A percentile compares a stretch with the other conserved stretches of the same genome.
These are phyloP conservation scores for Phymanthus crucifer DNA, from an alignment of 92 coral and sea anemone species.

Conservation along the genomic window DNA sequence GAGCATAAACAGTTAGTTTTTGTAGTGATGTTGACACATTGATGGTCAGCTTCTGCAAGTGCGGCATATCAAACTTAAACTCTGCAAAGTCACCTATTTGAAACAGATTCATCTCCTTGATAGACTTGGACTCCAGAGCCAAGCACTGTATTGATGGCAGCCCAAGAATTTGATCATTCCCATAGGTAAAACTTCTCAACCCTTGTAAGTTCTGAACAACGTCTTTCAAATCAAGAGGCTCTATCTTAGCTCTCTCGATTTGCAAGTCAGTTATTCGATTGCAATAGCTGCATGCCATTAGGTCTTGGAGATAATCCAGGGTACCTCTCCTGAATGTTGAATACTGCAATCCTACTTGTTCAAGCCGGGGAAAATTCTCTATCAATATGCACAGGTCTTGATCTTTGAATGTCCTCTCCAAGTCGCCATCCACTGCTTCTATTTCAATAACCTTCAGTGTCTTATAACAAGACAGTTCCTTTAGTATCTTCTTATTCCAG, in stretches of 20 bases:
- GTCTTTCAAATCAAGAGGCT: slow-evolving; percentile 48
- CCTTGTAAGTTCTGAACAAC: slow-evolving; percentile 47
- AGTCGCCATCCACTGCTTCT: slow-evolving; percentile 44
- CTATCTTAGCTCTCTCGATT: slow-evolving; percentile 71
- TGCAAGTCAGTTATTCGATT: slow-evolving; percentile 53
- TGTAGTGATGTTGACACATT: slow-evolving; percentile 59
- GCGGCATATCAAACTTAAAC: slow-evolving; percentile 52
- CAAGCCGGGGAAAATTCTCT: slow-evolving; percentile 63
- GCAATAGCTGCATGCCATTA: slow-evolving; percentile 50
- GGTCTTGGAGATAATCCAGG: slow-evolving; percentile 36
- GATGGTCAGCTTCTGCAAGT: slow-evolving; percentile 49
- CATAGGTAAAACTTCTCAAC: slow-evolving; percentile 59
- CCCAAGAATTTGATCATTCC: slow-evolving; percentile 78
- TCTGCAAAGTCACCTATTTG: slow-evolving; percentile 82
- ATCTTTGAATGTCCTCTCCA: slow-evolving; percentile 32
- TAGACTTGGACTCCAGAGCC: slow-evolving; percentile 55
- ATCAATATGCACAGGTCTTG: slow-evolving; percentile 53
- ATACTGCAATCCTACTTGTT: slow-evolving; percentile 54
- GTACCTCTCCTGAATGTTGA: slow-evolving; percentile 54
- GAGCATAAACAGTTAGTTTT: slow-evolving; percentile 54
- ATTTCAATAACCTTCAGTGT: slow-evolving; percentile 49
- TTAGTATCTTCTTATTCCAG: slow-evolving; percentile 63
- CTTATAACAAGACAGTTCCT: slow-evolving; percentile 61
- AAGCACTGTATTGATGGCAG: slow-evolving; percentile 73
- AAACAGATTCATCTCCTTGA: slow-evolving; percentile 56